A percentile compares a stretch with the other conserved stretches of the same genome.
phyloP scores from a whole-genome alignment of 2,888 invertebrate species.

The Sinopyrophorus schimmeli region DNA sequence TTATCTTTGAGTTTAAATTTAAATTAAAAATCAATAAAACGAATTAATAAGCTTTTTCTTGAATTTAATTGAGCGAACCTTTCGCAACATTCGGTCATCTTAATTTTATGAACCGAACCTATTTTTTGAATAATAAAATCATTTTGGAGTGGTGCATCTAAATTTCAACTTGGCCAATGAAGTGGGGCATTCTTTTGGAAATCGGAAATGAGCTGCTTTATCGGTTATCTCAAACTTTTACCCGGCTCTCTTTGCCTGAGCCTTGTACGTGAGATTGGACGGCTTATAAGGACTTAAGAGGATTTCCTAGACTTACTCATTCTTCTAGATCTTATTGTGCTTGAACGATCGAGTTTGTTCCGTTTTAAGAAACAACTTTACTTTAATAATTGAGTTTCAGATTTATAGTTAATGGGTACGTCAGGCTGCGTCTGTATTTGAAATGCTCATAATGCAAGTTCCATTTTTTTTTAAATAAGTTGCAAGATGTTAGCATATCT shows the following conservation, averaged over 20 bases:
- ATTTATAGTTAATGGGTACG: slow-evolving; percentile 1
- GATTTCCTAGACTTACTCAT: slow-evolving; percentile 27
- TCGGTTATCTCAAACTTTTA: slow-evolving; percentile 21
- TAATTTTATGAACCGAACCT: too few species aligned
- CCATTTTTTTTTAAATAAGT: too few species aligned
- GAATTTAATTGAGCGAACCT: too few species aligned
- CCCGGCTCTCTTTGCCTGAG: slow-evolving; percentile 14
- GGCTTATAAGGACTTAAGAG: slow-evolving; percentile 38
- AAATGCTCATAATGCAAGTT: too few species aligned
- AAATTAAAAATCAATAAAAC: too few species aligned
- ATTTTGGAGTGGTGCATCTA: slow-evolving; percentile 10
- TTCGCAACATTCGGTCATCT: too few species aligned
- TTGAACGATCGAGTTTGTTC: slow-evolving; percentile 18
- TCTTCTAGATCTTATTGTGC: slow-evolving; percentile 19
- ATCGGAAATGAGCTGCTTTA: slow-evolving; percentile 26
- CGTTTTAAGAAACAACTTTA: slow-evolving; percentile 13
- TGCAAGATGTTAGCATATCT: too few species aligned
- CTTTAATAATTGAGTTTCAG: slow-evolving; percentile 2
- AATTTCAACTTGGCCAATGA: slow-evolving; percentile 15
- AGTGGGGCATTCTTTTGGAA: slow-evolving; percentile 22
- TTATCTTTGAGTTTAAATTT: too few species aligned
- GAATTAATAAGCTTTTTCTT: too few species aligned
- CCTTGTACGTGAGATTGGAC: slow-evolving; percentile 24
- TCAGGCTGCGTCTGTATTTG: background rate
- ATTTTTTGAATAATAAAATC: slow-evolving; percentile 7